Percentiles rank a stretch among this genome's conserved stretches.
Conservation (phyloP, 2,113 vertebrate species). For the Dromiciops gliroides region DNA sequence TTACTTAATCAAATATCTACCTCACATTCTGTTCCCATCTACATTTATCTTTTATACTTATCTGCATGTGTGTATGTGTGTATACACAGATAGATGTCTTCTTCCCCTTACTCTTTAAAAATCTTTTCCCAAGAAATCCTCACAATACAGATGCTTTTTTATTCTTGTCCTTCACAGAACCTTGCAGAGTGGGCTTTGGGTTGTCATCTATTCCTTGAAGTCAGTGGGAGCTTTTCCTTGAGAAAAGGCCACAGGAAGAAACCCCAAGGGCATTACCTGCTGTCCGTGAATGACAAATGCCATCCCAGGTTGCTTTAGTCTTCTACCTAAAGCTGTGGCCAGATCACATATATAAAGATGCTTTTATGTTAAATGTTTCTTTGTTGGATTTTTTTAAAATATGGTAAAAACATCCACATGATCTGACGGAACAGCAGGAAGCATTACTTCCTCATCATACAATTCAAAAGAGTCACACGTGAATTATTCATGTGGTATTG, state of each 20-base stretch:
- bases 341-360: slow-evolving; percentile 63
- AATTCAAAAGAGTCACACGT: slow-evolving; percentile 72
- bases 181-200: neutral
- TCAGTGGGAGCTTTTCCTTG: slow-evolving; percentile 58
- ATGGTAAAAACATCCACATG: slow-evolving; percentile 66
- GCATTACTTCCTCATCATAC: slow-evolving; percentile 67
- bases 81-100: slow-evolving; percentile 36
- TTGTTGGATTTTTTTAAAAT: slow-evolving; percentile 48
- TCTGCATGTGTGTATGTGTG: slow-evolving; percentile 62
- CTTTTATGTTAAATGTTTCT: slow-evolving; percentile 60
- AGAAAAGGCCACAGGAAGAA: slow-evolving; percentile 55
- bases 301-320: slow-evolving; percentile 52
- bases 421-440: slow-evolving; percentile 73
- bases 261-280: slow-evolving; percentile 32
- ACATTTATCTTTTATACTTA: slow-evolving; percentile 14
- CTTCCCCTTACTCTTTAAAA: slow-evolving; percentile 48
- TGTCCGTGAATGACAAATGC: slow-evolving; percentile 53
- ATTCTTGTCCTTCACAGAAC: neutral
- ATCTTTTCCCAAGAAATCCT: slow-evolving; percentile 65
- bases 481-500: slow-evolving; percentile 73
- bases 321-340: slow-evolving; percentile 36
- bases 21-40: slow-evolving; percentile 54
- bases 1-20: slow-evolving; percentile 9
- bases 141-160: slow-evolving; percentile 43
- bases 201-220: slow-evolving; percentile 62